Percentiles rank a stretch among this genome's conserved stretches.
Evolutionary conservation across 2,113 vertebrate genomes (phyloP).

Genomic region (Eublepharis macularius): DNA sequence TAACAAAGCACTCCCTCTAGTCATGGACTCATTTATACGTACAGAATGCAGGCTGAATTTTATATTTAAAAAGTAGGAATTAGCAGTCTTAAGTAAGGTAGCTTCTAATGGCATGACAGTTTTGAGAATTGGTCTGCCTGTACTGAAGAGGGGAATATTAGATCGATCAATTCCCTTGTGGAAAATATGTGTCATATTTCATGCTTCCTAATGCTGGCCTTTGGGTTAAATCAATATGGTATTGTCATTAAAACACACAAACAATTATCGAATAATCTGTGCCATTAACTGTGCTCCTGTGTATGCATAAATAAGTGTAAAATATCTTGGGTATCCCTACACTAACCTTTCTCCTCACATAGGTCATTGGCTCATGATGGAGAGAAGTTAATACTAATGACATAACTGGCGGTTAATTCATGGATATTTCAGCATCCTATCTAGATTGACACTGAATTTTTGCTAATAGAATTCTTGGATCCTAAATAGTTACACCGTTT

Average conservation of each 20-base stretch:
- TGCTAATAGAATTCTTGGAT: too few relatives aligned
- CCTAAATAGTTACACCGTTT: too few relatives aligned
- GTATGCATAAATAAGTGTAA: not conserved
- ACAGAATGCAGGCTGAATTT: not conserved
- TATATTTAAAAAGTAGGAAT: not conserved
- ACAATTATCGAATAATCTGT: not conserved
- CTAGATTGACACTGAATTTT: too few relatives aligned
- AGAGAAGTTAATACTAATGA: not conserved
- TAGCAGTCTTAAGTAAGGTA: not conserved
- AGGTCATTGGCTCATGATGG: not conserved
- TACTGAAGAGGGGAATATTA: not conserved
- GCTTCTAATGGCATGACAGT: not conserved
- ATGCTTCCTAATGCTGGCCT: not conserved
- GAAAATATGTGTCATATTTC: not conserved
- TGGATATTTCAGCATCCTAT: not conserved
- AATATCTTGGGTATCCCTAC: not conserved
- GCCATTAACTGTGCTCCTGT: not conserved
- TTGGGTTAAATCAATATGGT: conserved; percentile 4
- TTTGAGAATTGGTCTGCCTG: not conserved
- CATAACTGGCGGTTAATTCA: too few relatives aligned
- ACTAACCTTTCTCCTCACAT: not conserved
- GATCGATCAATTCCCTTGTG: not conserved
- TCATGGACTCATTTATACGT: not conserved
- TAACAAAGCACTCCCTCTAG: too few relatives aligned
- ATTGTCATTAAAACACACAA: not conserved